These are phyloP conservation scores for Tiphia femorata DNA, from an alignment of 2,888 invertebrate species.

Conservation along the genomic window DNA sequence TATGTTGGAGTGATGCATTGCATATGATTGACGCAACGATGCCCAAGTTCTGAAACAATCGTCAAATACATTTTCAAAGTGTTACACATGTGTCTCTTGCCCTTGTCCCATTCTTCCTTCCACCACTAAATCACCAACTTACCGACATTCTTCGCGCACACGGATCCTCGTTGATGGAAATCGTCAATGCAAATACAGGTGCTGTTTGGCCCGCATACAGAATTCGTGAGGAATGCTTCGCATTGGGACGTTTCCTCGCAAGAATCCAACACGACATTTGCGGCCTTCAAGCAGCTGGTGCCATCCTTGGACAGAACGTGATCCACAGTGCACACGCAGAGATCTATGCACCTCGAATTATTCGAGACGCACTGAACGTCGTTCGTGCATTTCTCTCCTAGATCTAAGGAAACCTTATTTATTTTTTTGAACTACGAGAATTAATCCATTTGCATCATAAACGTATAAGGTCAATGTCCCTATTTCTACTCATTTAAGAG, in stretches of 20 bases:
- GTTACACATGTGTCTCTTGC: no score
- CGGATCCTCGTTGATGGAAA: constrained; percentile 52
- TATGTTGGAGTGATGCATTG: constrained; percentile 56
- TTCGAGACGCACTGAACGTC: constrained; percentile 63
- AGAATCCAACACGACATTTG: constrained; percentile 55
- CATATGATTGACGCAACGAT: constrained; percentile 43
- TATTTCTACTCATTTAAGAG: no score
- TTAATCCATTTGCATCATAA: no score
- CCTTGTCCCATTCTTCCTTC: no score
- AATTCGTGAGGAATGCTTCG: constrained; percentile 49
- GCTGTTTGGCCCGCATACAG: constrained; percentile 45
- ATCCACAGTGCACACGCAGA: constrained; percentile 61
- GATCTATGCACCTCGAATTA: constrained; percentile 58
- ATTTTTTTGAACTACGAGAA: no score
- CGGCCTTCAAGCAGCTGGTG: constrained; percentile 59
- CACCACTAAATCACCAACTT: constrained; percentile 31
- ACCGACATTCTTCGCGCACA: constrained; percentile 52
- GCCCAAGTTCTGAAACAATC: constrained; percentile 42
- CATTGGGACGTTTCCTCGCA: constrained; percentile 62
- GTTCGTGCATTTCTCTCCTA: constrained; percentile 56
- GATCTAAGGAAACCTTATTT: constrained; percentile 47
- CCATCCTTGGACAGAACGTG: constrained; percentile 56
- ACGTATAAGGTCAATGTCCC: no score
- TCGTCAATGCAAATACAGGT: constrained; percentile 51
- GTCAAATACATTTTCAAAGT: no score